Evolutionary conservation across 1,140 invertebrate genomes (phyloP), one percentile per base, ranked within the genome.

Genomic region (Saccostrea cuccullata): DNA sequence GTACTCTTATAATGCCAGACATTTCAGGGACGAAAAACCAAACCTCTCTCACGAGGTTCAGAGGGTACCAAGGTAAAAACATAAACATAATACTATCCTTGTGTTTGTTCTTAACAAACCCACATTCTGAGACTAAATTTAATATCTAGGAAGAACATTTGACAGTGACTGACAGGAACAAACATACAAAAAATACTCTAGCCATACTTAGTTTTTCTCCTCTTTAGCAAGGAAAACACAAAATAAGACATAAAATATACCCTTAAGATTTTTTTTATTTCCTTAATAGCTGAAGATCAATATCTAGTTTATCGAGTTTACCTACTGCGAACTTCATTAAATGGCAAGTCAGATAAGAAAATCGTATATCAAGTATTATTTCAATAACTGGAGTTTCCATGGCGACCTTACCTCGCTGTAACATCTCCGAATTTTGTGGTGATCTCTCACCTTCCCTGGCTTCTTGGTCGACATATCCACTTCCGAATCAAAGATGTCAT

Each of bases 381-480:
- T 64, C 17, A 20, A 73, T 30, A 26, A 36, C 15, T 15, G 8
- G 30, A 11, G 26, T 73, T 67, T 73, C 70, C 26, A 30, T 30
- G 30, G 26, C 2, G 26, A 73, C 26, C 70, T 73, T 73, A 73
- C 70, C 70, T 73, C 70, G 12, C 70, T 73, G 26, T 73, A 73
- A 36, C 70, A 73, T 73, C 70, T 30, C 30, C 70, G 70, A 73
- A 73, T 73, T 73, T 30, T 73, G 23, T 73, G 70, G 70, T 73
- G 70, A 73, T 73, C 70, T 30, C 70, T 73, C 70, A 73, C 70
- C 70, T 73, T 73, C 70, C 70, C 70, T 15, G 23, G 26, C 70
- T 73, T 73, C 70, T 73, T 73, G 26, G 70, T 30, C 36, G 70
- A 73, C 70, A 73, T 73, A 8, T 73, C 70, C 70, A 73, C 70